Conservation (phyloP, 1,140 invertebrate species). For the Philaenus spumarius region DNA sequence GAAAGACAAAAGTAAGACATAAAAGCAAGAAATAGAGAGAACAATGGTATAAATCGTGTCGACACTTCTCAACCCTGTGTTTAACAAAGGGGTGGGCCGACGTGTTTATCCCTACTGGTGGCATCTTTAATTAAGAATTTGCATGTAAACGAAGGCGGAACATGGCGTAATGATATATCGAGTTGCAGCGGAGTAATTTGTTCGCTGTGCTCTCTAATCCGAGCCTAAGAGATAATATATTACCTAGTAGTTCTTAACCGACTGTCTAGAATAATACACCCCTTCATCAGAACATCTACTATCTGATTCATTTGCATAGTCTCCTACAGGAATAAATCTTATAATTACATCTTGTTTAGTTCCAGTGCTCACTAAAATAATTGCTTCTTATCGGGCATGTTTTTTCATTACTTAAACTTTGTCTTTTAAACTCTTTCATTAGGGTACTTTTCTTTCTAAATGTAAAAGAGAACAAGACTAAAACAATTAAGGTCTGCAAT, state of each 20-base stretch:
- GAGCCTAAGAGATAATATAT: not conserved
- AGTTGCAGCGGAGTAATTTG: conserved; percentile 12
- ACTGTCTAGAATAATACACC: not conserved
- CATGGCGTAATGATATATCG: conserved; percentile 14
- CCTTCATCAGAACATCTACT: too few species aligned
- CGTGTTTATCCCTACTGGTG: not conserved
- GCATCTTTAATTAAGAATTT: conserved; percentile 20
- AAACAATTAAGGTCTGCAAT: too few species aligned
- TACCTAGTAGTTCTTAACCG: conserved; percentile 10
- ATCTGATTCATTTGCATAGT: too few species aligned
- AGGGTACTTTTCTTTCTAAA: too few species aligned
- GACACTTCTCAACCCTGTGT: not conserved
- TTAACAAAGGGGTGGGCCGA: not conserved
- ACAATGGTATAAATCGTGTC: not conserved
- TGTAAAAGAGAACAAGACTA: too few species aligned
- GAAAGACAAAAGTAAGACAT: too few species aligned
- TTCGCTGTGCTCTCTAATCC: not conserved
- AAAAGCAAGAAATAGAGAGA: not conserved
- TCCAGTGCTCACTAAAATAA: too few species aligned
- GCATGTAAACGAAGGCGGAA: conserved; percentile 16
- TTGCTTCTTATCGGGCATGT: too few species aligned
- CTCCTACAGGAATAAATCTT: too few species aligned
- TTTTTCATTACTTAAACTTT: too few species aligned
- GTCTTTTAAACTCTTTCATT: too few species aligned
- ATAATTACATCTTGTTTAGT: too few species aligned